Conservation (phyloP, 2,888 invertebrate species). For the Liposcelis brunnea region DNA sequence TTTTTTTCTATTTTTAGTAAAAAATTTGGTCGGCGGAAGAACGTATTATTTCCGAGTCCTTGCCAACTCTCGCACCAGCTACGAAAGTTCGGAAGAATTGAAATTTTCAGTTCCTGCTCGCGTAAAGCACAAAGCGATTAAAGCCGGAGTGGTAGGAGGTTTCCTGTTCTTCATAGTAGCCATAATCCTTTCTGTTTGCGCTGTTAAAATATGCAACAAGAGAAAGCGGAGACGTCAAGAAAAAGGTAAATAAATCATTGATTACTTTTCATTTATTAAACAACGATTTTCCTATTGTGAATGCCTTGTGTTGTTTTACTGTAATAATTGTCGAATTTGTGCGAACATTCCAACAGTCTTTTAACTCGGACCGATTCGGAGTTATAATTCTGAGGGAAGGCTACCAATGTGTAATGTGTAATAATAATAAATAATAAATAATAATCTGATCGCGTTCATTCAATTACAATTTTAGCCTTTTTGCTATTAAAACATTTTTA, state of each 20-base stretch:
- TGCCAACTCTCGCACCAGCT: slow-evolving; percentile 72
- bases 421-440: no score
- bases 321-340: neutral
- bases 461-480: no score
- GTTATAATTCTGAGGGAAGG: no score
- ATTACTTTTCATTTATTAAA: slow-evolving; percentile 7
- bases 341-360: slow-evolving; percentile 5
- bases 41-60: slow-evolving; percentile 84
- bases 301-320: neutral
- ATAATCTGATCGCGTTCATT: no score
- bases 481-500: no score
- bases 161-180: slow-evolving; percentile 95
- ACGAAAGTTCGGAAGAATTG: slow-evolving; percentile 73
- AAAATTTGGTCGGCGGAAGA: slow-evolving; percentile 77
- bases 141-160: slow-evolving; percentile 91
- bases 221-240: slow-evolving; percentile 92
- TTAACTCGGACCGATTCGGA: no score
- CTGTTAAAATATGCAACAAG: slow-evolving; percentile 95
- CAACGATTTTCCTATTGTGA: neutral
- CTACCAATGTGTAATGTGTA: no score
- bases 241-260: slow-evolving; percentile 57
- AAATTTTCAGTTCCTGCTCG: slow-evolving; percentile 79
- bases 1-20: slow-evolving; percentile 62
- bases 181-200: slow-evolving; percentile 91
- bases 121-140: slow-evolving; percentile 88